Base-by-base conservation (phyloP, 2,113 vertebrate species). In the Equus quagga region DNA sequence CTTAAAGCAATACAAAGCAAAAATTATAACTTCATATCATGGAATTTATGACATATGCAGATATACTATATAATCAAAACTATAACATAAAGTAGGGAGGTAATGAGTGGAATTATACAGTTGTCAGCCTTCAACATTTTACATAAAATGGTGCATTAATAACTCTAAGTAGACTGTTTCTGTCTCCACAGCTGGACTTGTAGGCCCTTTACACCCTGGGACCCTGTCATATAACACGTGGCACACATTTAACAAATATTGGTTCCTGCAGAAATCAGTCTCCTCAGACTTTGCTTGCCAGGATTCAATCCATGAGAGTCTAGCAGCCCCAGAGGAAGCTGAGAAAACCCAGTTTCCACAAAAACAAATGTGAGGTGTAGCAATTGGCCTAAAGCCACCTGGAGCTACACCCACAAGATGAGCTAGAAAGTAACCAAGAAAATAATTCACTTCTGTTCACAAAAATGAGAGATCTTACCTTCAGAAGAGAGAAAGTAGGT, bases 281-380 rank as follows among this genome's bases (percentile, higher is more conserved):
- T 96, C 85, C 81, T 18, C 54, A 94, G 91, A 24, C 84, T 96
- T 69, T 90, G 79, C 88, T 90, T 64, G 83, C 64, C 84, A 69
- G 41, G 46, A 88, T 88, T 89, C 92, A 92, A 76, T 94, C 87
- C 86, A 75, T 8, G 64, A 92, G 73, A 85, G 79, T 44, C 49
- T 7, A 56, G 41, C n/a, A 78, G 70, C 33, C 51, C 64, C 36
- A 31, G 54, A 91, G 82, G 93, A 96, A 65, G 60, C 12, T 13
- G 93, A 81, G 87, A 88, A 65, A 83, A 87, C 62, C 60, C 54
- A 44, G 17, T 73, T 87, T 80, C 83, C 94, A 69, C 89, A 69
- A 91, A 51, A 79, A 64, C 54, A 70, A 90, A 46, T 18, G 13
- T 36, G 64, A 94, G 81, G 51, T 18, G 44, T 15, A 73, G 44